These are phyloP conservation scores for Pterois miles DNA, from an alignment of 2,797 vertebrate species.

Conservation along the genomic window DNA sequence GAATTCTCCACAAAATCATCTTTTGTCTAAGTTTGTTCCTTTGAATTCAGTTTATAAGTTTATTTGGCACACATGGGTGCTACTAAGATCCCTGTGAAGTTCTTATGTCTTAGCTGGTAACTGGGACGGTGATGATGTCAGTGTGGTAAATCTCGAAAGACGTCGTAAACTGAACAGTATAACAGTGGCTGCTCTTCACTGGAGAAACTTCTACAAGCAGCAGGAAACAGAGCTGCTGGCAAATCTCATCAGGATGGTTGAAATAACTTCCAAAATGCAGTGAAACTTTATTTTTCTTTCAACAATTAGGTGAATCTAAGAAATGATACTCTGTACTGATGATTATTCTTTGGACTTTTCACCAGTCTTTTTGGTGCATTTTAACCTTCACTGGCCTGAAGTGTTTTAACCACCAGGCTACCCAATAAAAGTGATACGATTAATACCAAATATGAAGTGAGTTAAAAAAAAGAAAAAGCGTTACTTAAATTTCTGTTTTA, in stretches of 20 bases:
- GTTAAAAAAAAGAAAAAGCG: background rate
- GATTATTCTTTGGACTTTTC: background rate
- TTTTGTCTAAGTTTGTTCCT: background rate
- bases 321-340: background rate
- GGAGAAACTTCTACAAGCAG: background rate
- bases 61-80: background rate
- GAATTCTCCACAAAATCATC: background rate
- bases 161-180: background rate
- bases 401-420: background rate
- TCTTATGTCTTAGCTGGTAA: background rate
- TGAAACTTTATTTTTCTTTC: background rate
- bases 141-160: constrained; percentile 53
- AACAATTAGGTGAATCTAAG: background rate
- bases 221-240: background rate
- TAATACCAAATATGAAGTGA: background rate
- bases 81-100: background rate
- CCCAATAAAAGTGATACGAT: background rate
- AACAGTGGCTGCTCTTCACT: background rate
- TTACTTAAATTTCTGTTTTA: background rate
- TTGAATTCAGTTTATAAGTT: background rate
- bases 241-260: background rate
- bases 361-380: background rate
- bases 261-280: background rate
- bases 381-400: background rate
- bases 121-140: constrained; percentile 10